Evolutionary conservation across 2,888 invertebrate species (phyloP).

Genomic region (Hypselothyrea guttata): DNA sequence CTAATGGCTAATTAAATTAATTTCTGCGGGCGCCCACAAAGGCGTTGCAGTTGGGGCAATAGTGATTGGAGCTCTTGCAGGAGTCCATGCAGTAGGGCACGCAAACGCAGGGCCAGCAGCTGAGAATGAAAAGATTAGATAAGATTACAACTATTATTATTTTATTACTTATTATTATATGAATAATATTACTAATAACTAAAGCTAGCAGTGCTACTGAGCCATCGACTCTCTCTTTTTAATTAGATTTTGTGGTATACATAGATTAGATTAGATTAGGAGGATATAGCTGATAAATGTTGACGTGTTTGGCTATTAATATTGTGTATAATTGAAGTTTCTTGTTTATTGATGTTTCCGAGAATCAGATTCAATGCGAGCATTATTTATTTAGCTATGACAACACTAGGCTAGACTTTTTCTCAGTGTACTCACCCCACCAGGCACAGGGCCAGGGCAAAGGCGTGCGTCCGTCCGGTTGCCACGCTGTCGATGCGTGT

Average conservation of each 20-base stretch:
- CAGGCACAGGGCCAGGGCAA: conserved; percentile 23
- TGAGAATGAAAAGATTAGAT: neutral
- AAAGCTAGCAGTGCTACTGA: too few relatives aligned
- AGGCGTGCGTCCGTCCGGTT: conserved; percentile 19
- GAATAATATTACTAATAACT: too few relatives aligned
- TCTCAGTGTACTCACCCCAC: conserved; percentile 33
- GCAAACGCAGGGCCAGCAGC: conserved; percentile 44
- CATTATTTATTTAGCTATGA: too few relatives aligned
- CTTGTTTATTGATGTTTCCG: too few relatives aligned
- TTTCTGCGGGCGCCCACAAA: conserved; percentile 21
- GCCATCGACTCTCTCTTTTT: too few relatives aligned
- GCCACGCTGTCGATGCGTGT: conserved; percentile 17
- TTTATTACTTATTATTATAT: too few relatives aligned
- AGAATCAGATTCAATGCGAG: too few relatives aligned
- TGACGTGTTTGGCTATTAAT: too few relatives aligned
- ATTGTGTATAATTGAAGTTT: too few relatives aligned
- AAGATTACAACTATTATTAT: too few relatives aligned
- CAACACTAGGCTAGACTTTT: too few relatives aligned
- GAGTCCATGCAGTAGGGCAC: conserved; percentile 42
- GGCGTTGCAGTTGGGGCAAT: conserved; percentile 34
- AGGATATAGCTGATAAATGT: neutral
- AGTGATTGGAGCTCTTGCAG: conserved; percentile 35
- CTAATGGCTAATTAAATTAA: neutral
- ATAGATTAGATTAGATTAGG: conserved; percentile 27
- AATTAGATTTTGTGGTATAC: too few relatives aligned